Conservation (phyloP, 1,140 invertebrate species). For the Megalopta genalis region DNA sequence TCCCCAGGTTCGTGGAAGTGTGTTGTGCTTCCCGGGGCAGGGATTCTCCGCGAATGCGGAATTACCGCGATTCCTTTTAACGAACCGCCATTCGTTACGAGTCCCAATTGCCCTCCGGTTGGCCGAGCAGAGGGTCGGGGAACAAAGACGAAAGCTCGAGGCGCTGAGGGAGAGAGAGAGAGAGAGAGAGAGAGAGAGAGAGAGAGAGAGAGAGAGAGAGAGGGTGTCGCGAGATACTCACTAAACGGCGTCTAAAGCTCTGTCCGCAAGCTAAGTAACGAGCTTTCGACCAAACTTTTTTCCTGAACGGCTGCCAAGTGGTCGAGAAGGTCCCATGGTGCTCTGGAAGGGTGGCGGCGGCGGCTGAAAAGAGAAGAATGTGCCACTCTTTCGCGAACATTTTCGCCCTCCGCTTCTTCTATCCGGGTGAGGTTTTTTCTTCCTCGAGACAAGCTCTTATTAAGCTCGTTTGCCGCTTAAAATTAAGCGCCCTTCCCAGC, state of each 20-base stretch:
- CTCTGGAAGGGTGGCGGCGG: slow-evolving; percentile 25
- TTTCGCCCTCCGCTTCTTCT: slow-evolving; percentile 59
- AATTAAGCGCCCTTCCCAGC: slow-evolving; percentile 60
- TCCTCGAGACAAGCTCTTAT: slow-evolving; percentile 64
- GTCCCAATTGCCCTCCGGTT: slow-evolving; percentile 41
- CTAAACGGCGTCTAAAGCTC: slow-evolving; percentile 68
- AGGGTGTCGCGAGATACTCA: slow-evolving; percentile 56
- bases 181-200: slow-evolving; percentile 40
- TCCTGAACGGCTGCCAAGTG: slow-evolving; percentile 72
- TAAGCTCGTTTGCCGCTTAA: slow-evolving; percentile 71
- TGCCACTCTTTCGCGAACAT: slow-evolving; percentile 54
- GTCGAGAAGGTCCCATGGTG: slow-evolving; percentile 49
- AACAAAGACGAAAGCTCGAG: slow-evolving; percentile 33
- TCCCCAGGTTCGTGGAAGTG: no score
- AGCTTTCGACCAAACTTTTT: slow-evolving; percentile 70
- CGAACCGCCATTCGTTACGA: slow-evolving; percentile 48
- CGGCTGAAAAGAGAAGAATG: slow-evolving; percentile 56
- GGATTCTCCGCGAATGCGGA: background rate
- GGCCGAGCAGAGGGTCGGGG: background rate
- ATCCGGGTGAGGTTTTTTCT: slow-evolving; percentile 55
- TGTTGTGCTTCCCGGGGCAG: no score
- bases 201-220: slow-evolving; percentile 29
- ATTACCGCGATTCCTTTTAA: slow-evolving; percentile 33
- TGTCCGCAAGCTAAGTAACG: slow-evolving; percentile 71
- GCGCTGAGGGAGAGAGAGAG: slow-evolving; percentile 32